Percentiles rank a stretch among this genome's conserved stretches.
Evolutionary conservation across 2,888 invertebrate species (phyloP).

Genomic region (Scaeva pyrastri): DNA sequence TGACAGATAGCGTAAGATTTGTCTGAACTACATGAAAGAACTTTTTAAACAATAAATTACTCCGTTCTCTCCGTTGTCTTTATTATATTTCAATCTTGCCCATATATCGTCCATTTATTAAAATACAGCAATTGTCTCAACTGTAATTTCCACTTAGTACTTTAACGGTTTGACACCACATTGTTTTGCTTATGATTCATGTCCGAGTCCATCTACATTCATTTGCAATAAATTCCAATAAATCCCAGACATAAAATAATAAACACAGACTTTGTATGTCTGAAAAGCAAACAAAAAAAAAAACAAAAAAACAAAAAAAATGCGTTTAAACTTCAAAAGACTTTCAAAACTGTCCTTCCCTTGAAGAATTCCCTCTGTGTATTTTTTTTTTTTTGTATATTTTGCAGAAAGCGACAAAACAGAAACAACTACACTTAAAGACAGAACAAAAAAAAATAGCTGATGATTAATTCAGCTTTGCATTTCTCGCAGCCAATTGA

Average conservation of each 20-base stretch:
- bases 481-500: neutral
- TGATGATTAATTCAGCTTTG: conserved; percentile 52
- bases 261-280: conserved; percentile 6
- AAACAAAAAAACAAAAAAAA: neutral
- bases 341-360: conserved; percentile 24
- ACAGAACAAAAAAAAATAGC: conserved; percentile 24
- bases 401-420: neutral
- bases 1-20: too few relatives aligned
- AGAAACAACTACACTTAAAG: neutral
- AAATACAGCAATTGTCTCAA: neutral
- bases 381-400: neutral
- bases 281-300: too few relatives aligned
- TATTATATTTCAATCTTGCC: too few relatives aligned
- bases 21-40: too few relatives aligned
- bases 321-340: conserved; percentile 14
- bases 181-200: neutral
- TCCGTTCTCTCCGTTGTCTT: too few relatives aligned
- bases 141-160: neutral
- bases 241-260: neutral
- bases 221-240: neutral
- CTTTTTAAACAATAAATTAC: too few relatives aligned
- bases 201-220: neutral
- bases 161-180: neutral
- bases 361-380: conserved; percentile 4
- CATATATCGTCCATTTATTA: too few relatives aligned